Evolutionary conservation across 2,797 vertebrate genomes (phyloP).

Genomic region (Phataginus tetradactyla): DNA sequence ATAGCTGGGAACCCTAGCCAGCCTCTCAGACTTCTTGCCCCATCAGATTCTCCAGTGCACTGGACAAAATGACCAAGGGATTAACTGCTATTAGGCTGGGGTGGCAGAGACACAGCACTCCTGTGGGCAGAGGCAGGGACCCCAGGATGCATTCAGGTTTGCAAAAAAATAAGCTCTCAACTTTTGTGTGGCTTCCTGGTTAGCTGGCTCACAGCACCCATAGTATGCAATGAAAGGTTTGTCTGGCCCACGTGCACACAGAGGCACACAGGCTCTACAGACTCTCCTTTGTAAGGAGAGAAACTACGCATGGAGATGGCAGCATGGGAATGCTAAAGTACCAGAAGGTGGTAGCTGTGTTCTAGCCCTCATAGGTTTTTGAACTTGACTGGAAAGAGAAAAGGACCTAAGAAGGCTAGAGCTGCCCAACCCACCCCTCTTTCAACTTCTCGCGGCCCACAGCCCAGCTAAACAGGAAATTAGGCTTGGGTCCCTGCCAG

Average conservation of each 20-base stretch:
- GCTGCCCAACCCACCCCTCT: background rate
- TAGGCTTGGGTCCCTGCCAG: conserved; percentile 64
- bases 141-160: background rate
- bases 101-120: background rate
- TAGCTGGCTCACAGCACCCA: background rate
- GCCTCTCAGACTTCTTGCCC: conserved; percentile 1
- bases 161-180: background rate
- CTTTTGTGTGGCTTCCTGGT: background rate
- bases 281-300: background rate
- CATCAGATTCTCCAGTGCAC: background rate
- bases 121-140: background rate
- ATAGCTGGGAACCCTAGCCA: background rate
- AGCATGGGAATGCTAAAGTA: background rate
- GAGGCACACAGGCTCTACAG: background rate
- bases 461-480: conserved; percentile 72
- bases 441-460: conserved; percentile 1
- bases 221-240: background rate
- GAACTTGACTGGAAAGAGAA: conserved; percentile 20
- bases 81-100: background rate
- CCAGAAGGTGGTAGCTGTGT: background rate
- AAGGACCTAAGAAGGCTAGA: background rate
- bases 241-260: background rate
- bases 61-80: background rate
- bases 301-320: background rate
- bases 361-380: background rate